A percentile compares a stretch with the other conserved stretches of the same genome.
These are phyloP conservation scores for Bellardia bayeri DNA, from an alignment of 2,888 invertebrate species.

Conservation along the genomic window DNA sequence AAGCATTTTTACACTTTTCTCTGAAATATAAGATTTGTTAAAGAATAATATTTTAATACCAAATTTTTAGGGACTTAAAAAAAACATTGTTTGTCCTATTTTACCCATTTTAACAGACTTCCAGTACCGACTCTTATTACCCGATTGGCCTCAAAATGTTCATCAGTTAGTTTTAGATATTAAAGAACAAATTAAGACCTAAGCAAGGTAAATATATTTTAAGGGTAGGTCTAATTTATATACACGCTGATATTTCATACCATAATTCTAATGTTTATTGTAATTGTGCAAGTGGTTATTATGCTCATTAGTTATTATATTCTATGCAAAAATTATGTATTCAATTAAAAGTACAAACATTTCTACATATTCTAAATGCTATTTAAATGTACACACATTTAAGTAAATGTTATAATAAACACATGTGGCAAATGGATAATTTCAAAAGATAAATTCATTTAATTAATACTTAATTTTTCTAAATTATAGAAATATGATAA, in stretches of 20 bases:
- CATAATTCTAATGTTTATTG: conserved; percentile 34
- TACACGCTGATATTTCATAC: not conserved
- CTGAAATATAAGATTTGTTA: too few relatives aligned
- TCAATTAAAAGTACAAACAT: conserved; percentile 45
- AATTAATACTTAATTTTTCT: not conserved
- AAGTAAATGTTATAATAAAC: not conserved
- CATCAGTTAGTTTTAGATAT: too few relatives aligned
- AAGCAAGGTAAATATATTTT: too few relatives aligned
- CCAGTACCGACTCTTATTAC: too few relatives aligned
- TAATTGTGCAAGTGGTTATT: conserved; percentile 44
- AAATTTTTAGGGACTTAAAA: too few relatives aligned
- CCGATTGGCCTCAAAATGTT: too few relatives aligned
- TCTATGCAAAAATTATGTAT: conserved; percentile 30
- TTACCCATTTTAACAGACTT: too few relatives aligned
- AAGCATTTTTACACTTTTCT: too few relatives aligned
- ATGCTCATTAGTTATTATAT: conserved; percentile 38
- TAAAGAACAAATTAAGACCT: too few relatives aligned
- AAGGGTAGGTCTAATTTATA: too few relatives aligned
- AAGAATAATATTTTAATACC: too few relatives aligned
- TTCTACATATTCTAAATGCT: not conserved
- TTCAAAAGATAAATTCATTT: not conserved
- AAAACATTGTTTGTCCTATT: too few relatives aligned
- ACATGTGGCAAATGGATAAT: not conserved
- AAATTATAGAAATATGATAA: not conserved
- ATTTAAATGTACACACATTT: not conserved